Evolutionary conservation across 2,888 invertebrate species (phyloP), one percentile per base, ranked within the genome.

Genomic region (Pegoplata infirma): DNA sequence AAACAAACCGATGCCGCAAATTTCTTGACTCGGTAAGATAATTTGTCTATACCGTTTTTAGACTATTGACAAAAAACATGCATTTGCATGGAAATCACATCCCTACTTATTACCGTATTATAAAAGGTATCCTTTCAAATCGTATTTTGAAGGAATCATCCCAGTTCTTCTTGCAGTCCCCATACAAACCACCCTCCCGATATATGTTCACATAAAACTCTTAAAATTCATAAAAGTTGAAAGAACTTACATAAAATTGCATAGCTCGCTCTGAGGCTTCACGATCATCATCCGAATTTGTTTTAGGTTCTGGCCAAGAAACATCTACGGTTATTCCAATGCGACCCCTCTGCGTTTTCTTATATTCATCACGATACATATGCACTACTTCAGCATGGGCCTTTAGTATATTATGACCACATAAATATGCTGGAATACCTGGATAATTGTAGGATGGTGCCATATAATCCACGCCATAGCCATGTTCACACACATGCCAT

Each of bases 351-450:
- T 92, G 91, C 10, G 86, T 83, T 16, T 90, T 85, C 66, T 92
- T 91, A 85, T 92, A 95, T 69, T 92, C 89, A 7, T 90, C 86
- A 36, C 93, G 90, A 82, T 93, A 94, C 84, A 93, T 90, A 83
- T 92, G 92, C 81, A 93, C 93, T n/a, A 91, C 93, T 84, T 91
- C 92, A 0, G 94, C 94, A 84, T 96, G 96, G 0, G 95, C 93
- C 84, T 93, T 93, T 16, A 96, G 87, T 63, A 94, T 89, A 84
- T 94, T 94, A 84, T 95, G 94, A 0, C 92, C 92, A 81, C 94
- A 94, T 0, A 92, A 88, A 85, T 95, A 96, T 77, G 92, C 91
- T 0, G 92, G 93, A 55, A 92, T 90, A 2, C 93, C 93, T 1
- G 92, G 92, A 14, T 91, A 91, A 82, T 92, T 91, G 76, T 92